These are phyloP conservation scores for Danio kyathit DNA, from an alignment of 2,797 vertebrate genomes.

Conservation along the genomic window DNA sequence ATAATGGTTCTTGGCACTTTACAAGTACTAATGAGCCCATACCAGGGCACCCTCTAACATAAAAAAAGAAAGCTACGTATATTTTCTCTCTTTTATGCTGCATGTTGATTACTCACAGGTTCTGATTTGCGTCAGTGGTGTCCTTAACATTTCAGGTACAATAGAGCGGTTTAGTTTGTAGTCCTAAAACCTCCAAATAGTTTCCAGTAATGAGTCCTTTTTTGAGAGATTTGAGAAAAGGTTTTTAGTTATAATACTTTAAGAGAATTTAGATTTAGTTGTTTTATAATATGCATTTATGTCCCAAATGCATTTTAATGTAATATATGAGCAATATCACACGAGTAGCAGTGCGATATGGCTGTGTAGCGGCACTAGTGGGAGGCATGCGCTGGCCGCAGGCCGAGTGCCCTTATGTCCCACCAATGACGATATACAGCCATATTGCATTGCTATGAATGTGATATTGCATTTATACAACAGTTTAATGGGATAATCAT, in stretches of 20 bases:
- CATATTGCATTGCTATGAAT: too few species aligned
- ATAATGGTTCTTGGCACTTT: conserved; percentile 34
- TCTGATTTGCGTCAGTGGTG: conserved; percentile 4
- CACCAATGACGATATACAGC: too few species aligned
- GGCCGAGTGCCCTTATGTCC: too few species aligned
- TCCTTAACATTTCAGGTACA: neutral
- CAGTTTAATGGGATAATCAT: too few species aligned
- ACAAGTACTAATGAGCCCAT: conserved; percentile 6
- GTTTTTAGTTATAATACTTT: neutral
- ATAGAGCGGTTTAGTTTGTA: neutral
- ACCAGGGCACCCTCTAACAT: neutral
- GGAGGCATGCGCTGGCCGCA: too few species aligned
- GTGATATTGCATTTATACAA: too few species aligned
- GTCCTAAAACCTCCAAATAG: neutral
- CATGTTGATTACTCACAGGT: conserved; percentile 15
- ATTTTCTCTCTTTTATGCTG: neutral
- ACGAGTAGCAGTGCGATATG: too few species aligned
- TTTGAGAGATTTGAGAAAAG: neutral
- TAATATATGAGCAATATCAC: too few species aligned
- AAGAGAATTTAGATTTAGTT: neutral
- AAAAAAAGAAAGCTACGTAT: neutral
- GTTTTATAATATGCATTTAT: neutral
- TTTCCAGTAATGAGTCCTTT: too few species aligned
- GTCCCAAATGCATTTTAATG: neutral
- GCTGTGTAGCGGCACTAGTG: too few species aligned